A percentile compares a stretch with the other conserved stretches of the same genome.
These are phyloP conservation scores for Plagiodera versicolora DNA, from an alignment of 2,888 invertebrate genomes.

Conservation along the genomic window DNA sequence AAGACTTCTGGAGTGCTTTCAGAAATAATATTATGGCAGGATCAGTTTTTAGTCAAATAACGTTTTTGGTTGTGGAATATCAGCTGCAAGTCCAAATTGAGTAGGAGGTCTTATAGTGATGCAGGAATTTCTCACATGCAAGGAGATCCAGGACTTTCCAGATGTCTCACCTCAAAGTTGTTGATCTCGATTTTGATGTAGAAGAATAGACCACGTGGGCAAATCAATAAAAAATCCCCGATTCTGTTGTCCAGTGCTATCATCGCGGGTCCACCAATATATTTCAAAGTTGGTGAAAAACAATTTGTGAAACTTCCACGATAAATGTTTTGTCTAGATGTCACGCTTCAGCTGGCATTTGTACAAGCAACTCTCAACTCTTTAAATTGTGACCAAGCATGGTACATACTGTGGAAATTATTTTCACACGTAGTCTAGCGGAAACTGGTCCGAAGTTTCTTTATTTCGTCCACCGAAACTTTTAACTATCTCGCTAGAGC, in stretches of 20 bases:
- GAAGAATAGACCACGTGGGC: no score
- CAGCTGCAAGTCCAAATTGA: no score
- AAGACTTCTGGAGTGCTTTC: background rate
- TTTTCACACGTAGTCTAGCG: slow-evolving; percentile 7
- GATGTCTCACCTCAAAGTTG: no score
- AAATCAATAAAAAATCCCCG: no score
- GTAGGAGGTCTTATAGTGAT: no score
- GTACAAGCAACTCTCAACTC: slow-evolving; percentile 1
- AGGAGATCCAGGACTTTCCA: no score
- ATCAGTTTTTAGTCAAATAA: background rate
- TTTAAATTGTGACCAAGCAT: background rate
- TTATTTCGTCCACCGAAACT: slow-evolving; percentile 7
- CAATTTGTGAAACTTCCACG: background rate
- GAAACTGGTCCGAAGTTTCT: slow-evolving; percentile 1
- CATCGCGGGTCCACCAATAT: background rate
- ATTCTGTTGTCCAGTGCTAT: background rate
- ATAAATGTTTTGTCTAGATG: background rate
- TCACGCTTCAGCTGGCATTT: slow-evolving; percentile 5
- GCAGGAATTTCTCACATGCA: no score
- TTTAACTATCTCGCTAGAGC: background rate
- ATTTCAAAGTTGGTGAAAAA: background rate
- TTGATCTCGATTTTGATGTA: no score
- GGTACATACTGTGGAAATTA: slow-evolving; percentile 13
- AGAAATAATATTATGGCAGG: background rate
- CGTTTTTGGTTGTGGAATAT: background rate